These are phyloP conservation scores for Dermolepida albohirtum DNA, from an alignment of 2,888 invertebrate species.

Conservation along the genomic window DNA sequence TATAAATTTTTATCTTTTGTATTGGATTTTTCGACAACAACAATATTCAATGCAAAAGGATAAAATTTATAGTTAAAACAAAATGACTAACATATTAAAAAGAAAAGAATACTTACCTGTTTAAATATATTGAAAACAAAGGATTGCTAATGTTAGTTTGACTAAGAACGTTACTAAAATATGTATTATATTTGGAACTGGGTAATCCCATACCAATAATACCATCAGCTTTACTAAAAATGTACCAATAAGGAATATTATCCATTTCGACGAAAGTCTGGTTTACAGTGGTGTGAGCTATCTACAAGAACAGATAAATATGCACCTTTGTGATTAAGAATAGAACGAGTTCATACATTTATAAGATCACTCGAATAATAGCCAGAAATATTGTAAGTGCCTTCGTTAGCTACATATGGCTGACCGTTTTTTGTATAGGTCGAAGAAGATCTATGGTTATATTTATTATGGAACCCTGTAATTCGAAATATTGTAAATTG, in stretches of 20 bases:
- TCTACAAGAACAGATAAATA: slow-evolving; percentile 59
- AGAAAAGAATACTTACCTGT: slow-evolving; percentile 72
- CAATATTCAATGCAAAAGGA: too few species aligned
- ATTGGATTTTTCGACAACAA: too few species aligned
- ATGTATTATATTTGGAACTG: slow-evolving; percentile 69
- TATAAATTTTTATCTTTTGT: too few species aligned
- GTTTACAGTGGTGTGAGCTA: slow-evolving; percentile 69
- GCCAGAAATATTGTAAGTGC: slow-evolving; percentile 72
- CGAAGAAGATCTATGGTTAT: slow-evolving; percentile 74
- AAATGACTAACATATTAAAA: too few species aligned
- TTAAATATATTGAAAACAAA: slow-evolving; percentile 78
- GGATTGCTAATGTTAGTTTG: slow-evolving; percentile 67
- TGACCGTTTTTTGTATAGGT: slow-evolving; percentile 74
- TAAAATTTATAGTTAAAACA: too few species aligned
- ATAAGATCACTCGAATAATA: slow-evolving; percentile 75
- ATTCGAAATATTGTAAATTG: slow-evolving; percentile 21
- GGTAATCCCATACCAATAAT: slow-evolving; percentile 75
- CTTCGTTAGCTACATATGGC: slow-evolving; percentile 68
- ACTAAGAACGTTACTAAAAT: slow-evolving; percentile 74
- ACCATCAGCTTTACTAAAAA: slow-evolving; percentile 78
- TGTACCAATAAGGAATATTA: slow-evolving; percentile 73
- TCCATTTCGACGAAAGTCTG: slow-evolving; percentile 81
- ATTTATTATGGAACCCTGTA: slow-evolving; percentile 74
- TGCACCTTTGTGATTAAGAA: neutral
- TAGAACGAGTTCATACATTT: slow-evolving; percentile 65